These are phyloP conservation scores for Cygnus buccinator DNA, from an alignment of 2,113 vertebrate species.

Conservation along the genomic window DNA sequence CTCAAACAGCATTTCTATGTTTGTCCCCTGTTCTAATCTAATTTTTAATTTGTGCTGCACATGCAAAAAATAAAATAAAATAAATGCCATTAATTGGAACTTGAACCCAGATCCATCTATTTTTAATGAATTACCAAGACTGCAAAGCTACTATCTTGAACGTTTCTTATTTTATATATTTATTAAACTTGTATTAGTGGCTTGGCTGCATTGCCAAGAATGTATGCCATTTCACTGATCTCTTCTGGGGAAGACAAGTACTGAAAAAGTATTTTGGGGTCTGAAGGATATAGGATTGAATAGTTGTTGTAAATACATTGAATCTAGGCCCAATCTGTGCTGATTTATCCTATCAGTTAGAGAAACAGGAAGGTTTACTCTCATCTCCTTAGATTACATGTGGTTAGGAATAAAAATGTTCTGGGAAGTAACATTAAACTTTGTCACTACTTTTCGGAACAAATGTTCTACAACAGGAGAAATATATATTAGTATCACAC, in stretches of 20 bases:
- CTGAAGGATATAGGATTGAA: not conserved
- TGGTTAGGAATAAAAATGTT: not conserved
- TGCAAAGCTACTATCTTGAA: too few relatives aligned
- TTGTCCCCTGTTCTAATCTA: not conserved
- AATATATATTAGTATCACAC: not conserved
- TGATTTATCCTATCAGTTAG: not conserved
- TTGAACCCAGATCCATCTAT: too few relatives aligned
- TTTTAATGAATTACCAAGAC: too few relatives aligned
- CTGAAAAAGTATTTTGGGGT: not conserved
- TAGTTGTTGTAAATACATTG: not conserved
- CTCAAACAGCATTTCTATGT: not conserved
- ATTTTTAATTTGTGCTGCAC: not conserved
- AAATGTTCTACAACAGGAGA: not conserved
- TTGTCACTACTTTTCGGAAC: not conserved
- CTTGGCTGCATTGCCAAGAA: not conserved
- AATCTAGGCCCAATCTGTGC: not conserved
- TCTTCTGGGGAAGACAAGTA: not conserved
- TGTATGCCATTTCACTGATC: not conserved
- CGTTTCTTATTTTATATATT: not conserved
- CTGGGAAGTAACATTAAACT: not conserved
- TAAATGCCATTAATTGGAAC: too few relatives aligned
- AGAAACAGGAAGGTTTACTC: not conserved
- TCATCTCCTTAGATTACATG: not conserved
- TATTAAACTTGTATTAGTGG: not conserved
- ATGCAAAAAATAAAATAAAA: not conserved